Conservation (phyloP, 2,797 vertebrate genomes). For the Pygocentrus nattereri region DNA sequence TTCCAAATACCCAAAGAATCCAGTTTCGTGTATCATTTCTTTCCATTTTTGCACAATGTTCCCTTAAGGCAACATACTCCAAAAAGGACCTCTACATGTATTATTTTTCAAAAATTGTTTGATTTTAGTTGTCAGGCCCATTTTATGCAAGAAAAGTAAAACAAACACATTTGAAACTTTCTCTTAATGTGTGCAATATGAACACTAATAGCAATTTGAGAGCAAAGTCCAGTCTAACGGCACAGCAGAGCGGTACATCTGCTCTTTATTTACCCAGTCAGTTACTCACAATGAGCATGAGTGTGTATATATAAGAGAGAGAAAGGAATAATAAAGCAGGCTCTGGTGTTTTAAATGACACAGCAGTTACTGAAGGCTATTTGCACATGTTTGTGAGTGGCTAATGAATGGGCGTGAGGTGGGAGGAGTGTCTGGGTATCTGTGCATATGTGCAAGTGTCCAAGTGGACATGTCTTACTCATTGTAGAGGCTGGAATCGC, state of each 20-base stretch:
- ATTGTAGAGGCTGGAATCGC: slow-evolving; percentile 67
- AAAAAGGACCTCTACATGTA: too few relatives aligned
- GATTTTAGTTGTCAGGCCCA: too few relatives aligned
- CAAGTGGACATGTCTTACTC: slow-evolving; percentile 65
- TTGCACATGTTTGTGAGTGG: slow-evolving; percentile 34
- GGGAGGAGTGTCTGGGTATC: slow-evolving; percentile 31
- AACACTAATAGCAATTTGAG: slow-evolving; percentile 40
- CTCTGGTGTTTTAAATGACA: slow-evolving; percentile 52
- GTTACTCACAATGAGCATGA: slow-evolving; percentile 45
- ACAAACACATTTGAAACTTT: too few relatives aligned
- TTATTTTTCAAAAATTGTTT: too few relatives aligned
- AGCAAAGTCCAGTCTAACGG: slow-evolving; percentile 69
- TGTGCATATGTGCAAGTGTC: slow-evolving; percentile 27
- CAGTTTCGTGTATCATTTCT: too few relatives aligned
- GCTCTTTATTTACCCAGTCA: slow-evolving; percentile 76
- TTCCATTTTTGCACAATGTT: too few relatives aligned
- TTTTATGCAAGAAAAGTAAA: too few relatives aligned
- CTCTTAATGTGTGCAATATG: too few relatives aligned
- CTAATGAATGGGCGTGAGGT: slow-evolving; percentile 25
- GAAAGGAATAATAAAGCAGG: slow-evolving; percentile 29
- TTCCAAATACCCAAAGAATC: too few relatives aligned
- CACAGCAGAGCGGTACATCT: slow-evolving; percentile 71
- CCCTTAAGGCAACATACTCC: too few relatives aligned
- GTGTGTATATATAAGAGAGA: slow-evolving; percentile 35
- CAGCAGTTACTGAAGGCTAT: slow-evolving; percentile 66